phyloP scores from a whole-genome alignment of 1,140 invertebrate genomes.

The Amphibalanus amphitrite region DNA sequence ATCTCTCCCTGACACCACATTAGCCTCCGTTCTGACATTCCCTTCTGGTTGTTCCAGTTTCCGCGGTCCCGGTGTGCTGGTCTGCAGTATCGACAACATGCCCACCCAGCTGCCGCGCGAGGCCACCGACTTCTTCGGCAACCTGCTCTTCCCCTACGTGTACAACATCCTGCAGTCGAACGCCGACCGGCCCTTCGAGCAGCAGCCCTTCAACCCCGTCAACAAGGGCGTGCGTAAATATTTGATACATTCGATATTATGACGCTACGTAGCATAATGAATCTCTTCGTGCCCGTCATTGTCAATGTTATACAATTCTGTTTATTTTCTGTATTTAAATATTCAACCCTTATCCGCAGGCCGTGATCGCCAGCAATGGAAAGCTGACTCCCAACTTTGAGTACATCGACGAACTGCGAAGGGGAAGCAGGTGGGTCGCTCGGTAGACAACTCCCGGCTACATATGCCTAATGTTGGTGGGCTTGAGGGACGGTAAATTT shows the following conservation, averaged over 20 bases:
- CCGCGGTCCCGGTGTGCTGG: conserved; percentile 86
- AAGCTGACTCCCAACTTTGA: conserved; percentile 76
- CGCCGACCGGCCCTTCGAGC: conserved; percentile 60
- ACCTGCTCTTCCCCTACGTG: conserved; percentile 73
- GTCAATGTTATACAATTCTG: background rate
- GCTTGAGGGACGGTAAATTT: too few relatives aligned
- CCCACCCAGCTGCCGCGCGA: conserved; percentile 94
- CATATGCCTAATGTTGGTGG: too few relatives aligned
- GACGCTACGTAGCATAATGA: too few relatives aligned
- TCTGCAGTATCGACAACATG: conserved; percentile 99
- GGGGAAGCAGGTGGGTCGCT: conserved; percentile 28
- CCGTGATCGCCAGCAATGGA: conserved; percentile 92
- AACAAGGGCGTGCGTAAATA: conserved; percentile 47
- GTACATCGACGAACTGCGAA: conserved; percentile 82
- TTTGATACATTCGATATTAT: too few relatives aligned
- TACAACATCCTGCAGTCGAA: conserved; percentile 80
- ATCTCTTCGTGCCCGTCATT: background rate
- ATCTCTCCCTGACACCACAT: too few relatives aligned
- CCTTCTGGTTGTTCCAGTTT: conserved; percentile 42
- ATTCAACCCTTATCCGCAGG: conserved; percentile 26
- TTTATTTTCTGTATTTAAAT: conserved; percentile 7
- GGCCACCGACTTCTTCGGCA: conserved; percentile 93
- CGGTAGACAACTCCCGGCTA: too few relatives aligned
- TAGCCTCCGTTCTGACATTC: too few relatives aligned
- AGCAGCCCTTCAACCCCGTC: conserved; percentile 53